phyloP scores from a whole-genome alignment of 2,113 vertebrate species.

The Oncorhynchus masou region DNA sequence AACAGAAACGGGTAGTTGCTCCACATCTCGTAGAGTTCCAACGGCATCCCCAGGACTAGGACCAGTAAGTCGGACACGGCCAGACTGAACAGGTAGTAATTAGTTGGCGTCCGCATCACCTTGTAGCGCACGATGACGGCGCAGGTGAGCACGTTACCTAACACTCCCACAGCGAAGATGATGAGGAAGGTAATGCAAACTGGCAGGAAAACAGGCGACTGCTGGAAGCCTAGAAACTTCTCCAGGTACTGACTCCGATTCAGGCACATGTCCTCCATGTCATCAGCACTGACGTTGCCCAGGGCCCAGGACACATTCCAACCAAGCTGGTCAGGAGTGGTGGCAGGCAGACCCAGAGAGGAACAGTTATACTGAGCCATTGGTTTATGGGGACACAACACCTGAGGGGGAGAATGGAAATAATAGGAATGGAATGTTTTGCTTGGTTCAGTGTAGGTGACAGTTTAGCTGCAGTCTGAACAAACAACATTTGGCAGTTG shows the following conservation, averaged over 20 bases:
- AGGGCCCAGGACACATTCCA: constrained; percentile 59
- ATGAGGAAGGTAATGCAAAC: constrained; percentile 63
- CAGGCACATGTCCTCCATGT: constrained; percentile 53
- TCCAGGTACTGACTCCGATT: constrained; percentile 54
- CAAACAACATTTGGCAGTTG: background rate
- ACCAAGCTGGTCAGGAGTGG: constrained; percentile 9
- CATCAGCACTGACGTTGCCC: constrained; percentile 28
- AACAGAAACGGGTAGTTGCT: constrained; percentile 73
- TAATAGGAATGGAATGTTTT: too few relatives aligned
- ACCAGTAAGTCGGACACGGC: constrained; percentile 73
- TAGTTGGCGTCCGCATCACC: constrained; percentile 72
- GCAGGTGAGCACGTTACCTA: constrained; percentile 73
- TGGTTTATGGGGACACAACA: background rate
- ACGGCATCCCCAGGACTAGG: constrained; percentile 69
- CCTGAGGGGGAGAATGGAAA: constrained; percentile 8
- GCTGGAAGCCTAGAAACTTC: constrained; percentile 44
- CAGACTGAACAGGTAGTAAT: constrained; percentile 75
- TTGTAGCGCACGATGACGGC: constrained; percentile 63
- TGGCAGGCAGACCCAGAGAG: constrained; percentile 13
- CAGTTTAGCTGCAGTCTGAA: background rate
- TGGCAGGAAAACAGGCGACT: constrained; percentile 63
- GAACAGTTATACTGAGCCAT: constrained; percentile 64
- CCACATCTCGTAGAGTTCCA: constrained; percentile 74
- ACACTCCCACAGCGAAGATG: constrained; percentile 67
- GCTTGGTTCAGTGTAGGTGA: too few relatives aligned